A percentile compares a stretch with the other conserved stretches of the same genome.
Conservation (phyloP, 2,888 invertebrate genomes). For the Clostera curtula region DNA sequence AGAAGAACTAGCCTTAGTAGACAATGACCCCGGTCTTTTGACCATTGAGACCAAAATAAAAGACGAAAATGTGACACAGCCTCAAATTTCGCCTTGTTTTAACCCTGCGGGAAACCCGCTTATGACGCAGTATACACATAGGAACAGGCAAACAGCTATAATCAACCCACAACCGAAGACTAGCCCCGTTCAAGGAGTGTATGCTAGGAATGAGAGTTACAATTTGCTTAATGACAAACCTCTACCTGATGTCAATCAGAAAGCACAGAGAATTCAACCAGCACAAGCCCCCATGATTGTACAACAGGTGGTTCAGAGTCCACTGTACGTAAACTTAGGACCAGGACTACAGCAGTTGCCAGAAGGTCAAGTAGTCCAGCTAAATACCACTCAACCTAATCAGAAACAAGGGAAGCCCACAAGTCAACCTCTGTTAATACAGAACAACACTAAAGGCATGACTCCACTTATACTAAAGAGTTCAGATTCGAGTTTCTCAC, state of each 20-base stretch:
- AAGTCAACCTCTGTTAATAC: constrained; percentile 50
- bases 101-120: constrained; percentile 52
- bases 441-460: constrained; percentile 50
- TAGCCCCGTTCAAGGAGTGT: constrained; percentile 45
- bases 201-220: constrained; percentile 44
- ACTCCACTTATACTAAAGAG: constrained; percentile 57
- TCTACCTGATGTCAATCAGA: constrained; percentile 48
- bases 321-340: constrained; percentile 57
- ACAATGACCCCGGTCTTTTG: constrained; percentile 43
- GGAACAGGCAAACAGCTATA: constrained; percentile 21
- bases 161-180: constrained; percentile 34
- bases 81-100: constrained; percentile 47
- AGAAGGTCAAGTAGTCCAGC: constrained; percentile 42
- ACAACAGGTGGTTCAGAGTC: constrained; percentile 59
- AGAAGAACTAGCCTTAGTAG: constrained; percentile 52
- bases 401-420: constrained; percentile 35
- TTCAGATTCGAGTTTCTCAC: constrained; percentile 62
- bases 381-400: constrained; percentile 43
- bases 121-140: constrained; percentile 53
- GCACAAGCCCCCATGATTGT: constrained; percentile 52
- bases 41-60: constrained; percentile 46
- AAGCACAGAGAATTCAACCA: constrained; percentile 33
- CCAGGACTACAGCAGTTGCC: constrained; percentile 48
- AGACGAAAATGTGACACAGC: constrained; percentile 34
- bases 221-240: constrained; percentile 40